Base-by-base conservation (phyloP, 2,797 vertebrate genomes). In the Sebastes vulpes region DNA sequence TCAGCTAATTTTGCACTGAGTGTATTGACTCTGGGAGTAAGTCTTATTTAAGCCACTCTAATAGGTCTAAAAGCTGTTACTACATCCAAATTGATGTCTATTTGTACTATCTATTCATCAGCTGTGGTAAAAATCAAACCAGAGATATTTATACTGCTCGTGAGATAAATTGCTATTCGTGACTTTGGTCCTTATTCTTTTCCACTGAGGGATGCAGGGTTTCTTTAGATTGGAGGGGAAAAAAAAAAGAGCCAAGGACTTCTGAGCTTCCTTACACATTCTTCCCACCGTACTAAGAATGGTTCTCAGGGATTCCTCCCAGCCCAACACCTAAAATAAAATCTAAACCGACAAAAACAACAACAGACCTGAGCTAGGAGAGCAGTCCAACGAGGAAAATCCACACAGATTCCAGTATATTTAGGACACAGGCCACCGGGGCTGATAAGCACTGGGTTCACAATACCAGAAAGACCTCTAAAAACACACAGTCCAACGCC, bases 241-340 rank as follows among this genome's bases (percentile, higher is more conserved):
- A 72, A 35, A 42, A 83, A 48, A 48, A 85, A 78, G 18, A 86
- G 26, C 67, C 29, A 70, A 70, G 28, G 57, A 70, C 77, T 76
- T 81, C 76, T 82, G 53, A 87, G 77, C 48, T 81, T 89, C 73
- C 83, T 72, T 65, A 75, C 21, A 21, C 82, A 85, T 91, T 91
- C 81, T 89, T 92, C 85, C 90, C 82, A 89, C 86, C 46, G 3
- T 18, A 75, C 90, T 90, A 86, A 92, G 81, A 93, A 87, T 87
- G 86, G 89, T 84, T 89, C 88, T 79, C 81, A 86, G 75, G 65
- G 81, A 89, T 75, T 56, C 75, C 83, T 91, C 85, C 87, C 87
- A 90, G 75, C 87, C 91, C 73, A 66, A 79, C 86, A 90, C 85
- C 85, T 84, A 90, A 92, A 94, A 93, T 91, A 91, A 91, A 92